Evolutionary conservation across 2,797 vertebrate genomes (phyloP).

Genomic region (Meriones psammophilus): DNA sequence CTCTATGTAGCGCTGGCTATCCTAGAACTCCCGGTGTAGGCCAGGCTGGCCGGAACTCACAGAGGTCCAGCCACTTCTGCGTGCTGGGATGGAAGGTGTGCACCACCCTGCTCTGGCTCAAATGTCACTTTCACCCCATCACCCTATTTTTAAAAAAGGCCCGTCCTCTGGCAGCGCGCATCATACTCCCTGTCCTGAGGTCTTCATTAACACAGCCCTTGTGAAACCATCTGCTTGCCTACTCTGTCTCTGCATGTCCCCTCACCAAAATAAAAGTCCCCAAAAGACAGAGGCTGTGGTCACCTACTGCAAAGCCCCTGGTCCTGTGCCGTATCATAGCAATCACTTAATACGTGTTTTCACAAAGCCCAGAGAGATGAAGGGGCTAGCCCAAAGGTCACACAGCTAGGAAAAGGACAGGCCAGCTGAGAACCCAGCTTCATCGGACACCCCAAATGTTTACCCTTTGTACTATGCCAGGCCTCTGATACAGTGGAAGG

Average conservation of each 20-base stretch:
- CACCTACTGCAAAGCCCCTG: not conserved
- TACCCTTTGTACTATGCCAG: not conserved
- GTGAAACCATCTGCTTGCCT: not conserved
- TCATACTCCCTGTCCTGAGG: not conserved
- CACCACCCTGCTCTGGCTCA: too few relatives aligned
- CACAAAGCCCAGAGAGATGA: not conserved
- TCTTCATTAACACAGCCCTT: not conserved
- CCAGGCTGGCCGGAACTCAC: not conserved
- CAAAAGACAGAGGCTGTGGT: not conserved
- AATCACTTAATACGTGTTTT: not conserved
- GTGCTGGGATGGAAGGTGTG: not conserved
- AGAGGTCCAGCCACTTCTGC: too few relatives aligned
- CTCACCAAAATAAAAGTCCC: not conserved
- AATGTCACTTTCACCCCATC: not conserved
- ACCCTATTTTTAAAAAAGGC: not conserved
- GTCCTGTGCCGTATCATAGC: not conserved
- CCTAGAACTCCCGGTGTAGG: not conserved
- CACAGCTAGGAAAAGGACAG: constrained; percentile 30
- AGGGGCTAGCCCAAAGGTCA: constrained; percentile 39
- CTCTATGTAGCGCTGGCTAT: not conserved
- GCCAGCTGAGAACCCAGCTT: not conserved
- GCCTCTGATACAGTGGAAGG: not conserved
- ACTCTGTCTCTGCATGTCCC: not conserved
- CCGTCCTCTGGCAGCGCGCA: not conserved
- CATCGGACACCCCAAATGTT: not conserved